Base-by-base conservation (phyloP, 1,140 invertebrate genomes). In the Lepidurus arcticus region DNA sequence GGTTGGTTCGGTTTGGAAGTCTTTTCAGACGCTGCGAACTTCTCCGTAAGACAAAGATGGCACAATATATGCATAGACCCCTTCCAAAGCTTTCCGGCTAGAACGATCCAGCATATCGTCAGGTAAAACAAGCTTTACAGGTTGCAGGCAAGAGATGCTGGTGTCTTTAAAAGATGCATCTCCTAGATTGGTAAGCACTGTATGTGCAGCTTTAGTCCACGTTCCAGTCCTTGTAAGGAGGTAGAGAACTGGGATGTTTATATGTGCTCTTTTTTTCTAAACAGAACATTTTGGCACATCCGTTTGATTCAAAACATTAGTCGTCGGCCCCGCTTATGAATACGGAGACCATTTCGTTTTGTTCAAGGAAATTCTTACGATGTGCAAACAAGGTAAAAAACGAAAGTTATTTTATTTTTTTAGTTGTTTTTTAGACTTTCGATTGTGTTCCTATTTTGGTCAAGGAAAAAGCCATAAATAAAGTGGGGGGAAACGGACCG, bases 281-380 rank as follows among this genome's bases (percentile, higher is more conserved):
- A 21, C 53, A 65, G 53, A 65, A 65, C 53, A 65, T 65, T 65
- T 65, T 65, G 53, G 53, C 53, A 65, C 53, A 65, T 65, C 53
- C 53, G 53, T 65, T 65, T 65, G 53, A 65, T 65, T 65, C 4
- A 65, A 13, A 65, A 13, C 53, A 65, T 16, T 21, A 21, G 53
- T 65, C 53, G 1, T 65, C 7, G 6, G 16, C 53, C 53, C 53
- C 1, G 53, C 53, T 65, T 65, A 65, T 65, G 21, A 65, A 65
- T 65, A 65, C 21, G 53, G 53, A 65, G 45, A 47, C 34, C 34
- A 34, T 34, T 34, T 34, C 34, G 34, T 34, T 34, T 34, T 2
- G 34, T 34, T 34, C 0, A 2, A 3, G 34, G 34, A 34, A 34
- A 34, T 34, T 4, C 0, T 34, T 34, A 34, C 34, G 34, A 34